Conservation (phyloP, 2,888 invertebrate species). For the Pseudococcus jackbeardsleyi region DNA sequence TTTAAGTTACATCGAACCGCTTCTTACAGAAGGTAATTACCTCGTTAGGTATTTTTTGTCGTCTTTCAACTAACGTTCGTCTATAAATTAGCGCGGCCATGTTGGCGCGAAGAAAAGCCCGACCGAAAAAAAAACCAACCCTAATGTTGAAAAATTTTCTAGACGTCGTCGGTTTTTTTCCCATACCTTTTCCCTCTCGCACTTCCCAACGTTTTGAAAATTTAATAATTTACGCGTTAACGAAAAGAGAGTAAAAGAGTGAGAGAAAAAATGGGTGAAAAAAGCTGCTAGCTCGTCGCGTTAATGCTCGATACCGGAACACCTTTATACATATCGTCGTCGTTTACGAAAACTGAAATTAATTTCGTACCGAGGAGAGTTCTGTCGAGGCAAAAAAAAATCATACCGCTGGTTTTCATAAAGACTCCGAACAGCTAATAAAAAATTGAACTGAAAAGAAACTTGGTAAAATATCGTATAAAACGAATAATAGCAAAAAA, state of each 20-base stretch:
- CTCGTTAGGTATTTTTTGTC: conserved; percentile 47
- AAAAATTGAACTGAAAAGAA: conserved; percentile 53
- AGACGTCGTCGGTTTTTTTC: conserved; percentile 16
- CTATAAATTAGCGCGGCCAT: conserved; percentile 33
- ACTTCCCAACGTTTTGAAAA: conserved; percentile 7
- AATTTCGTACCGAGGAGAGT: background rate
- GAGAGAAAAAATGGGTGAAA: conserved; percentile 22
- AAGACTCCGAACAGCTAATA: conserved; percentile 45
- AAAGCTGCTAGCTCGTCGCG: conserved; percentile 14
- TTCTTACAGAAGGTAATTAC: conserved; percentile 40
- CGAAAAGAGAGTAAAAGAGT: background rate
- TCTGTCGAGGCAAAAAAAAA: background rate
- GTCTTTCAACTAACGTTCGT: conserved; percentile 38
- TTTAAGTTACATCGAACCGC: conserved; percentile 47
- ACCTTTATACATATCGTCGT: conserved; percentile 13
- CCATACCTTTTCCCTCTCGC: background rate
- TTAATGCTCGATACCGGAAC: conserved; percentile 29
- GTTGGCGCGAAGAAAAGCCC: background rate
- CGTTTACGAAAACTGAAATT: conserved; percentile 33
- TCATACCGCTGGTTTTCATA: background rate
- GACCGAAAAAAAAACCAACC: background rate
- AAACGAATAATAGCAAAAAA: conserved; percentile 42
- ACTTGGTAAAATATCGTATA: conserved; percentile 36
- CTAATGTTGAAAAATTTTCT: conserved; percentile 41
- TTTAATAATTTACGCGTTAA: conserved; percentile 41